Conservation (phyloP, 2,888 invertebrate species). For the Conomelus anceps region DNA sequence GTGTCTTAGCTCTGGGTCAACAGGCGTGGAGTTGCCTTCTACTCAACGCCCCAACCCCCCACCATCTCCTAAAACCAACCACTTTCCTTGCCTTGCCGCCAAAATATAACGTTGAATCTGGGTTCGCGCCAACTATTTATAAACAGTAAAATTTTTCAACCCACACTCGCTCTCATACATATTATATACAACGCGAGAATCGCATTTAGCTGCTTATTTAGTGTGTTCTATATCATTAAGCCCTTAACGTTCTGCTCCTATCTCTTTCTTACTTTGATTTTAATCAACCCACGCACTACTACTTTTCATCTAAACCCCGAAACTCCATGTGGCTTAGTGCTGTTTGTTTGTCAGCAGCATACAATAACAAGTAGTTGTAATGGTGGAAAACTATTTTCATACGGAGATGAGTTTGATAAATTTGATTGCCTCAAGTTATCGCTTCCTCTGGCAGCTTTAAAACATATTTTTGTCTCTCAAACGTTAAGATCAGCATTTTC, state of each 20-base stretch:
- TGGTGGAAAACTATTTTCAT: not conserved
- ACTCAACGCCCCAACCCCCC: not conserved
- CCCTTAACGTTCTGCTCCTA: not conserved
- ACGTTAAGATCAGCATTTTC: not conserved
- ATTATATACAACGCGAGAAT: not conserved
- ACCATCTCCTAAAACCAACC: not conserved
- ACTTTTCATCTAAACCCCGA: not conserved
- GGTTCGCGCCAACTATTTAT: not conserved
- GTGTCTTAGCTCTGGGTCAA: not conserved
- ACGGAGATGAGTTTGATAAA: not conserved
- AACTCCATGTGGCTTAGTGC: not conserved
- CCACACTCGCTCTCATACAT: not conserved
- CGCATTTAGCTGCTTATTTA: not conserved
- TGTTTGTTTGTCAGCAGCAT: not conserved
- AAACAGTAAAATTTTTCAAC: not conserved
- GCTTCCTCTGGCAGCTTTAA: not conserved
- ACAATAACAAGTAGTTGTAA: not conserved
- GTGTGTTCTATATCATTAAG: not conserved
- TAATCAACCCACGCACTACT: not conserved
- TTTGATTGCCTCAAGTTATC: not conserved
- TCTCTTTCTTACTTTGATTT: not conserved
- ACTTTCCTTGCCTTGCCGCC: not conserved
- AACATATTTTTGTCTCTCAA: not conserved
- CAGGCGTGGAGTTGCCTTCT: not conserved
- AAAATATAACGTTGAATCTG: not conserved